phyloP scores from a whole-genome alignment of 2,797 vertebrate species.

The Pipistrellus pipistrellus region DNA sequence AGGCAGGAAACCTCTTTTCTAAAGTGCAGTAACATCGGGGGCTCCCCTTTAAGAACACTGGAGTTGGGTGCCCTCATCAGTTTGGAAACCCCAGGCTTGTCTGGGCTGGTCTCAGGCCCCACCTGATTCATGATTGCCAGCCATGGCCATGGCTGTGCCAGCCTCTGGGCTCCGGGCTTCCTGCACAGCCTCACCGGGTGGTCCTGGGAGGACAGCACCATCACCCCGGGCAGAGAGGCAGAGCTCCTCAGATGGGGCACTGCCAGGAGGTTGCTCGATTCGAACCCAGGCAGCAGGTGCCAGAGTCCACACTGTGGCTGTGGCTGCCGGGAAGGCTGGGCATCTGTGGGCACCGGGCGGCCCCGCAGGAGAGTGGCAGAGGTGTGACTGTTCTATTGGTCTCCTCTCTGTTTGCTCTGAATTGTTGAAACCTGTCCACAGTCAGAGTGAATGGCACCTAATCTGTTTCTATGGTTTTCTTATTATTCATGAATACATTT shows the following conservation, averaged over 20 bases:
- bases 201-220: too few relatives aligned
- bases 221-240: not conserved
- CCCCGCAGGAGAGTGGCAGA: not conserved
- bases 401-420: not conserved
- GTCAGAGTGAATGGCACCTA: accelerated
- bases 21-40: too few relatives aligned
- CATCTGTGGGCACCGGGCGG: not conserved
- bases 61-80: not conserved
- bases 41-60: not conserved
- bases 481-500: not conserved
- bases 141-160: not conserved
- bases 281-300: not conserved
- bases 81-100: not conserved
- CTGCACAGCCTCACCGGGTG: accelerated
- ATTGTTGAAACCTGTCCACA: not conserved
- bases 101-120: not conserved
- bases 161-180: not conserved
- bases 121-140: not conserved
- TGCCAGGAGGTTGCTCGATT: too few relatives aligned
- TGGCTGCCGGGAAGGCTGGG: not conserved
- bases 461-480: not conserved
- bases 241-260: accelerated
- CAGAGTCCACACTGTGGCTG: not conserved
- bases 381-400: accelerated
- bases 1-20: not conserved